Conservation (phyloP, 2,797 vertebrate genomes). For the Mergus octosetaceus region DNA sequence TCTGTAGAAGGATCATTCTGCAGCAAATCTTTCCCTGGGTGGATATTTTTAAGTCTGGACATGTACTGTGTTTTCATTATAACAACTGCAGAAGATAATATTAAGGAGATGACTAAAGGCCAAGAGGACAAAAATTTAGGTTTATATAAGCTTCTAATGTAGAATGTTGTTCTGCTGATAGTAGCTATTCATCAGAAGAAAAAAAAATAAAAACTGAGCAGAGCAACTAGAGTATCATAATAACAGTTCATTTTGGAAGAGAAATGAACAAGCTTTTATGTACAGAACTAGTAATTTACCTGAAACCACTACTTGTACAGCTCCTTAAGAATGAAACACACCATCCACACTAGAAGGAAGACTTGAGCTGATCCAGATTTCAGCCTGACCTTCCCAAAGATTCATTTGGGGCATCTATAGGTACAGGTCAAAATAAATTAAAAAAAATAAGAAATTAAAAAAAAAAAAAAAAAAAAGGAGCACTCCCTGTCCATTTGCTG, state of each 20-base stretch:
- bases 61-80: neutral
- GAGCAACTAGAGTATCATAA: neutral
- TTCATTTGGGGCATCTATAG: neutral
- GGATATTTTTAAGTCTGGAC: neutral
- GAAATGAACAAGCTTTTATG: neutral
- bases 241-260: neutral
- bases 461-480: neutral
- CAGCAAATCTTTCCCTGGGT: neutral
- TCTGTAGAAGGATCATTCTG: constrained; percentile 1
- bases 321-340: neutral
- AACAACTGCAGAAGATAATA: constrained; percentile 8
- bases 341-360: neutral
- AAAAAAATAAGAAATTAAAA: too few relatives aligned
- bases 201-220: neutral
- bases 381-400: neutral
- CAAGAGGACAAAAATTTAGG: neutral
- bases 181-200: neutral
- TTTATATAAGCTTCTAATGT: neutral
- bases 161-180: neutral
- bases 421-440: neutral
- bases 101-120: neutral
- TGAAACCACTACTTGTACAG: neutral
- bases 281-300: neutral
- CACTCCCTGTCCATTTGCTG: neutral
- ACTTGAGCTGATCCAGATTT: neutral